Percentiles rank a stretch among this genome's conserved stretches.
phyloP scores from a whole-genome alignment of 2,797 vertebrate genomes.

The Acanthopagrus latus region DNA sequence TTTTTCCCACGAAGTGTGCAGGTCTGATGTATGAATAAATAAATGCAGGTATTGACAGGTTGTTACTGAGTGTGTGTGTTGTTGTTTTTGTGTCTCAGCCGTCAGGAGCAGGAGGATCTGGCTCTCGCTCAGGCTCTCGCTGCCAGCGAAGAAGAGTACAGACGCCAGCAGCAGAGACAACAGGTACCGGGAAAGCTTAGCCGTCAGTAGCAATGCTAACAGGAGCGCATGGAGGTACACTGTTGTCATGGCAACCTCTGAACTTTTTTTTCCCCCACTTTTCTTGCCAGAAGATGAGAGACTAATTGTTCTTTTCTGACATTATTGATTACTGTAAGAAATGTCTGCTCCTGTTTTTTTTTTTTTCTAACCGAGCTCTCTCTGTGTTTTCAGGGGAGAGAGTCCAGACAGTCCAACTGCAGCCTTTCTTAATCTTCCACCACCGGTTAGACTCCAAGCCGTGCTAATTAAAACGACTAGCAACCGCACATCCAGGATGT shows the following conservation, averaged over 20 bases:
- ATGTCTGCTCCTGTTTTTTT: not conserved
- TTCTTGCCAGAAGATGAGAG: slow-evolving; percentile 42
- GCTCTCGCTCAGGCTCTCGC: slow-evolving; percentile 90
- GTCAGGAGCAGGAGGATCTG: slow-evolving; percentile 90
- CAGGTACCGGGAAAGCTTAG: slow-evolving; percentile 88
- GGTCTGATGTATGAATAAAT: too few species aligned
- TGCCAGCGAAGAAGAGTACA: slow-evolving; percentile 88
- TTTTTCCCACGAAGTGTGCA: not conserved
- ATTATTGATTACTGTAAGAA: not conserved
- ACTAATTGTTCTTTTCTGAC: not conserved
- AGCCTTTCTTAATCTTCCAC: slow-evolving; percentile 79
- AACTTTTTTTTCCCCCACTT: slow-evolving; percentile 6
- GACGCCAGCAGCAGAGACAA: slow-evolving; percentile 88
- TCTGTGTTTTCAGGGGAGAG: slow-evolving; percentile 75
- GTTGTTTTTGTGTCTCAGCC: slow-evolving; percentile 73
- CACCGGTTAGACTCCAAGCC: slow-evolving; percentile 42
- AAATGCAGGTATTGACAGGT: too few species aligned
- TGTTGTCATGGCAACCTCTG: slow-evolving; percentile 42
- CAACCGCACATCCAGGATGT: slow-evolving; percentile 60
- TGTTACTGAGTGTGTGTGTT: too few species aligned
- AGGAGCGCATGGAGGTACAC: slow-evolving; percentile 80
- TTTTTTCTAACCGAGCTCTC: slow-evolving; percentile 27
- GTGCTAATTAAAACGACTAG: slow-evolving; percentile 47
- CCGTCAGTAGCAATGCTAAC: slow-evolving; percentile 82
- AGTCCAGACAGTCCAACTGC: slow-evolving; percentile 85